A percentile compares a stretch with the other conserved stretches of the same genome.
Evolutionary conservation across 2,113 vertebrate species (phyloP).

Genomic region (Tursiops truncatus): DNA sequence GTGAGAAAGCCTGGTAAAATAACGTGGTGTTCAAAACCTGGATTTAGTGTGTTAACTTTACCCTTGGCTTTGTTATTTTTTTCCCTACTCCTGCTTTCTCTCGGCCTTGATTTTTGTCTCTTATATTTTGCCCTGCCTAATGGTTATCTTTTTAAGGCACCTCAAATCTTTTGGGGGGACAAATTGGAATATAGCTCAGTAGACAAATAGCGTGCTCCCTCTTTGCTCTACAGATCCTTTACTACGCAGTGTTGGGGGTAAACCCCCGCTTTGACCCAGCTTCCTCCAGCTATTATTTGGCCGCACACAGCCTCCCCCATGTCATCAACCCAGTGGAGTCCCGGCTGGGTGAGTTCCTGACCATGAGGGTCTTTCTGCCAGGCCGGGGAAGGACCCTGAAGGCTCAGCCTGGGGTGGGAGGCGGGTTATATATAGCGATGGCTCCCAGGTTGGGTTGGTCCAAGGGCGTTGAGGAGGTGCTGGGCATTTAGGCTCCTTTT

Average conservation of each 20-base stretch:
- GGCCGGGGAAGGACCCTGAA: background rate
- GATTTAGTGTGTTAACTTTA: background rate
- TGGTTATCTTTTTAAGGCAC: background rate
- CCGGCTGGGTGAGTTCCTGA: slow-evolving; percentile 88
- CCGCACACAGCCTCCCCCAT: slow-evolving; percentile 92
- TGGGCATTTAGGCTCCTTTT: background rate
- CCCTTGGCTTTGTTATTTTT: background rate
- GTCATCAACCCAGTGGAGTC: slow-evolving; percentile 99
- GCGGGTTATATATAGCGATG: background rate
- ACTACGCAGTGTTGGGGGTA: slow-evolving; percentile 93
- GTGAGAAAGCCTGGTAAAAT: slow-evolving; percentile 22
- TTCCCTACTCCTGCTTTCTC: background rate
- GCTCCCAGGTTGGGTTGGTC: background rate
- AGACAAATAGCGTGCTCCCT: background rate
- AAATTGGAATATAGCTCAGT: background rate
- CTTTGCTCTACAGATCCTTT: slow-evolving; percentile 87
- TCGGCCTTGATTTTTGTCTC: background rate
- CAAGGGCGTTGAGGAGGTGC: background rate
- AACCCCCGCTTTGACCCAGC: slow-evolving; percentile 92
- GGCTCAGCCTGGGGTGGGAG: background rate
- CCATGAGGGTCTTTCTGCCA: background rate
- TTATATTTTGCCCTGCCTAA: background rate
- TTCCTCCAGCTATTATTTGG: slow-evolving; percentile 89
- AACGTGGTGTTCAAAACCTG: background rate
- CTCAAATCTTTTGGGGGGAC: background rate